Percentiles rank a stretch among this genome's conserved stretches.
These are phyloP conservation scores for Atta colombica DNA, from an alignment of 1,140 invertebrate genomes.

Conservation along the genomic window DNA sequence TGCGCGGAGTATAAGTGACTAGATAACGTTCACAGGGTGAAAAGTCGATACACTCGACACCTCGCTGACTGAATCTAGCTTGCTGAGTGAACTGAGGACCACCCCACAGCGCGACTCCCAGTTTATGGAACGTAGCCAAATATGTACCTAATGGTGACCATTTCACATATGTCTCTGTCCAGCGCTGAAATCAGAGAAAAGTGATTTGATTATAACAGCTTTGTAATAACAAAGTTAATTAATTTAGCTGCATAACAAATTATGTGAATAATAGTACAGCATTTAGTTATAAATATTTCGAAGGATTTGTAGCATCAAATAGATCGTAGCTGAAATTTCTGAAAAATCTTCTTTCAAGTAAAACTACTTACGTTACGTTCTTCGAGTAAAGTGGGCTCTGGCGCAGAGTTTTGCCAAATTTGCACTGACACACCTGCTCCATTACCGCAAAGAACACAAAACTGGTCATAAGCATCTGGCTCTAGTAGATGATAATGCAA, in stretches of 20 bases:
- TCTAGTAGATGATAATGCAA: constrained; percentile 97
- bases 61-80: constrained; percentile 95
- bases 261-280: neutral
- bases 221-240: constrained; percentile 2
- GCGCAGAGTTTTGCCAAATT: constrained; percentile 96
- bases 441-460: constrained; percentile 94
- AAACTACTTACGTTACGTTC: constrained; percentile 91
- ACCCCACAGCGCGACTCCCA: constrained; percentile 98
- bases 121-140: constrained; percentile 97
- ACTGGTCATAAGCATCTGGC: constrained; percentile 98
- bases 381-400: constrained; percentile 94
- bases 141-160: constrained; percentile 99
- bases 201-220: neutral
- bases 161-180: constrained; percentile 98
- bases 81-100: constrained; percentile 97
- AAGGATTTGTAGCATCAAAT: too few species aligned
- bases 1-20: constrained; percentile 95
- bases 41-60: constrained; percentile 98
- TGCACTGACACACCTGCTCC: constrained; percentile 91
- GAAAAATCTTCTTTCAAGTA: neutral
- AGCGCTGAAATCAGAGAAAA: constrained; percentile 88
- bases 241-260: neutral
- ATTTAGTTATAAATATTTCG: neutral
- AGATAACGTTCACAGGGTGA: constrained; percentile 99
- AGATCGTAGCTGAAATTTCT: too few species aligned